Evolutionary conservation across 2,888 invertebrate species (phyloP).

Genomic region (Mythimna ferrago): DNA sequence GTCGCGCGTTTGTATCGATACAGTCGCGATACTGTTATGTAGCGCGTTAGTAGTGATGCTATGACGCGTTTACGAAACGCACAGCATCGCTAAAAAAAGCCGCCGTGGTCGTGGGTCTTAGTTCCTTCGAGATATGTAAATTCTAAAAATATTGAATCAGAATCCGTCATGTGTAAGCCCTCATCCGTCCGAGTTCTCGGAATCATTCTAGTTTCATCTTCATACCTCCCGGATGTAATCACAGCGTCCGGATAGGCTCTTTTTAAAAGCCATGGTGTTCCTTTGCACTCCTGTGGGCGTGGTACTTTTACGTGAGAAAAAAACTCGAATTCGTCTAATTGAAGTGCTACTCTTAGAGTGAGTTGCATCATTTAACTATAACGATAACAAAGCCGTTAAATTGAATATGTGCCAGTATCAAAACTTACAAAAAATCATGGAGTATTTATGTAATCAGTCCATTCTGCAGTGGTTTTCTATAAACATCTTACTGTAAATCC

Average conservation of each 20-base stretch:
- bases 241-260: conserved; percentile 29
- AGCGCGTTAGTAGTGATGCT: too few species aligned
- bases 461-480: not conserved
- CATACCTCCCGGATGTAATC: conserved; percentile 16
- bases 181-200: conserved; percentile 14
- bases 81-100: too few species aligned
- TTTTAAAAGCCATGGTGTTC: conserved; percentile 15
- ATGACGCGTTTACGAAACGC: too few species aligned
- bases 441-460: too few species aligned
- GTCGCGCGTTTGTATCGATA: too few species aligned
- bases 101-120: too few species aligned
- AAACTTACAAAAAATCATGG: too few species aligned
- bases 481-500: not conserved
- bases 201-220: conserved; percentile 4
- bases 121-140: not conserved
- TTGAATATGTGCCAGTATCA: too few species aligned
- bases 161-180: conserved; percentile 21
- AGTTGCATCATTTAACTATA: too few species aligned
- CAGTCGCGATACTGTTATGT: too few species aligned
- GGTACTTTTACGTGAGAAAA: conserved; percentile 16
- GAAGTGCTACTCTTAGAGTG: too few species aligned
- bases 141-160: not conserved
- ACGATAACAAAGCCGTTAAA: too few species aligned
- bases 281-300: conserved; percentile 9
- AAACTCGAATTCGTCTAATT: not conserved